Evolutionary conservation across 2,113 vertebrate genomes (phyloP).

Genomic region (Tinamus guttatus): DNA sequence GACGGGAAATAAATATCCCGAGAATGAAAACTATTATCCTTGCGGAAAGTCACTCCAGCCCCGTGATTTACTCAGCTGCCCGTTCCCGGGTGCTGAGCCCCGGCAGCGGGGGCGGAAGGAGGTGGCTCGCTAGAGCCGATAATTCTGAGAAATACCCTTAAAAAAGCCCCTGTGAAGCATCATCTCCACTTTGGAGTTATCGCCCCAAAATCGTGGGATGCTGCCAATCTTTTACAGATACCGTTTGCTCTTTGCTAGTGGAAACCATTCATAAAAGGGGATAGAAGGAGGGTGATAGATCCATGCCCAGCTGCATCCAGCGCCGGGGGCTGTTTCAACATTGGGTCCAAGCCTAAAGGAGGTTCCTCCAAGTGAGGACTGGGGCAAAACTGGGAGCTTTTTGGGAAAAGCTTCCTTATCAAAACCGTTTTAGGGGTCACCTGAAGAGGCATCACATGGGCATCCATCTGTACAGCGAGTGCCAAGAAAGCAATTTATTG

Average conservation of each 20-base stretch:
- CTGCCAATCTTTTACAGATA: neutral
- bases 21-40: constrained; percentile 60
- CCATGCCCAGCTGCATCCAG: neutral
- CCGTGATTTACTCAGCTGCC: constrained; percentile 56
- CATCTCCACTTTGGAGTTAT: neutral
- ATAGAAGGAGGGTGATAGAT: neutral
- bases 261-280: neutral
- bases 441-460: constrained; percentile 70
- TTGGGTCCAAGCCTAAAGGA: neutral
- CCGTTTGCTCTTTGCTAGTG: neutral
- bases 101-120: neutral
- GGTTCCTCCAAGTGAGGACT: too few species aligned
- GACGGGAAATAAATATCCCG: constrained; percentile 65
- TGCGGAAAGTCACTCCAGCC: constrained; percentile 44
- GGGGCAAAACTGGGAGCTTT: neutral
- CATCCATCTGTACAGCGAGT: constrained; percentile 73
- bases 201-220: fast-evolving
- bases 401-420: constrained; percentile 24
- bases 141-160: constrained; percentile 24
- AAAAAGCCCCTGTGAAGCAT: neutral
- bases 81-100: neutral
- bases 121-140: neutral
- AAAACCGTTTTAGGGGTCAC: constrained; percentile 13
- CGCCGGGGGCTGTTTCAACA: neutral
- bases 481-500: constrained; percentile 64